These are phyloP conservation scores for Hydractinia symbiolongicarpus DNA, from an alignment of 30 jellyfish, hydroid and myxozoan species.

Conservation along the genomic window DNA sequence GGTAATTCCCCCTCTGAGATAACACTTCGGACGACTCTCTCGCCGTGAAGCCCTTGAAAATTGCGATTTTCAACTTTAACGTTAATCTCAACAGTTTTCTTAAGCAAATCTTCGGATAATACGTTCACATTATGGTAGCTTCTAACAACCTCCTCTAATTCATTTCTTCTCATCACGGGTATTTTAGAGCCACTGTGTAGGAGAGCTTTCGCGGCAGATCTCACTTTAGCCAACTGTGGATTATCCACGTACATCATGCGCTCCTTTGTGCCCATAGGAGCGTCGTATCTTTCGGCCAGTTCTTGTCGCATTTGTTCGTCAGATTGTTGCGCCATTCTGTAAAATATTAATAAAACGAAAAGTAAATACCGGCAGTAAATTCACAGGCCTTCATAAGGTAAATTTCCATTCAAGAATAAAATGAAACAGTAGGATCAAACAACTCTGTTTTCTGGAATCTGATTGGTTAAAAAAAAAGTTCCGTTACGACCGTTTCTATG, in stretches of 20 bases:
- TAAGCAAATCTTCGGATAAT: slow-evolving; percentile 29
- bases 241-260: slow-evolving; percentile 26
- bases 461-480: too few relatives aligned
- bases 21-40: slow-evolving; percentile 57
- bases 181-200: slow-evolving; percentile 35
- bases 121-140: slow-evolving; percentile 27
- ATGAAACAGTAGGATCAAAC: too few relatives aligned
- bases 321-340: slow-evolving; percentile 46
- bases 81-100: slow-evolving; percentile 39
- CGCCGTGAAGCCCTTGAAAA: slow-evolving; percentile 73
- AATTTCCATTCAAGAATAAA: too few relatives aligned
- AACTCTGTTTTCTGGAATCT: too few relatives aligned
- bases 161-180: slow-evolving; percentile 51
- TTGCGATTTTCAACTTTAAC: slow-evolving; percentile 33
- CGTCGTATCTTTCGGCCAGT: slow-evolving; percentile 53
- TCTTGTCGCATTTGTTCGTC: slow-evolving; percentile 67
- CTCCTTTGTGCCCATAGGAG: slow-evolving; percentile 59
- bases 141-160: slow-evolving; percentile 24
- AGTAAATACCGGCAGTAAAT: not conserved
- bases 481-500: too few relatives aligned
- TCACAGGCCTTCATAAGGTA: too few relatives aligned
- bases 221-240: slow-evolving; percentile 38
- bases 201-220: slow-evolving; percentile 96
- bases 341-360: not conserved
- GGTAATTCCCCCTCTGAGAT: slow-evolving; percentile 25